Percentiles rank a stretch among this genome's conserved stretches.
Evolutionary conservation across 2,797 vertebrate species (phyloP).

Genomic region (Tokudaia tokunoshimensis): DNA sequence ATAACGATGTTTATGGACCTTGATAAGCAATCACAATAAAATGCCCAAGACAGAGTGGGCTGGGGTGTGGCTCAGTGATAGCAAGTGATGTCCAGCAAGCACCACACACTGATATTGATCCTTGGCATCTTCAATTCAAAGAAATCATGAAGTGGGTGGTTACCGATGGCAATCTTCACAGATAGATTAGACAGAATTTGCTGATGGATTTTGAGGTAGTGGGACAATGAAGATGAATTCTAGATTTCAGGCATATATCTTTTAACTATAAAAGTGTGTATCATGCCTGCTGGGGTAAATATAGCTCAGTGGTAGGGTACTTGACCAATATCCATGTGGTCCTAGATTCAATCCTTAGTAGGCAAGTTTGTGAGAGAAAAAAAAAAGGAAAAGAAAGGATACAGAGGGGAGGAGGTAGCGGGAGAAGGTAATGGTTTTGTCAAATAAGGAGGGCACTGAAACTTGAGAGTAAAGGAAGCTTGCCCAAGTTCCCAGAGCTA

Average conservation of each 20-base stretch:
- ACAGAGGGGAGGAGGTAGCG: no score
- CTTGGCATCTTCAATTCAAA: neutral
- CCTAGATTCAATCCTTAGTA: neutral
- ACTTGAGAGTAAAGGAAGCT: neutral
- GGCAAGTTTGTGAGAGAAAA: neutral
- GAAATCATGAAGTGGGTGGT: neutral
- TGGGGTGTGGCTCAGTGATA: neutral
- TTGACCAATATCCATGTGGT: neutral
- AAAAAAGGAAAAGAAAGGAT: neutral
- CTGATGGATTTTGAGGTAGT: neutral
- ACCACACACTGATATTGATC: neutral
- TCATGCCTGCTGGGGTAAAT: neutral
- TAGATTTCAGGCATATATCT: conserved; percentile 47
- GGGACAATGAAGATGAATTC: neutral
- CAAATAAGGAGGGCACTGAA: neutral
- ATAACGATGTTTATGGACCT: neutral
- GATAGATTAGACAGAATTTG: neutral
- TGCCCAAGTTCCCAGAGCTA: neutral
- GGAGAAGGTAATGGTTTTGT: neutral
- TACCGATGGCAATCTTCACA: neutral
- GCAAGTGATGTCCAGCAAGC: neutral
- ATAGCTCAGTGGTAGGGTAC: neutral
- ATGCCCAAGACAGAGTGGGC: neutral
- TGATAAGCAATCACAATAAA: neutral
- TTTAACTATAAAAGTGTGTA: conserved; percentile 40